Percentiles rank a stretch among this genome's conserved stretches.
These are phyloP conservation scores for Heliocidaris erythrogramma DNA, from an alignment of 35 echinoderm and acorn worm genomes.

Conservation along the genomic window DNA sequence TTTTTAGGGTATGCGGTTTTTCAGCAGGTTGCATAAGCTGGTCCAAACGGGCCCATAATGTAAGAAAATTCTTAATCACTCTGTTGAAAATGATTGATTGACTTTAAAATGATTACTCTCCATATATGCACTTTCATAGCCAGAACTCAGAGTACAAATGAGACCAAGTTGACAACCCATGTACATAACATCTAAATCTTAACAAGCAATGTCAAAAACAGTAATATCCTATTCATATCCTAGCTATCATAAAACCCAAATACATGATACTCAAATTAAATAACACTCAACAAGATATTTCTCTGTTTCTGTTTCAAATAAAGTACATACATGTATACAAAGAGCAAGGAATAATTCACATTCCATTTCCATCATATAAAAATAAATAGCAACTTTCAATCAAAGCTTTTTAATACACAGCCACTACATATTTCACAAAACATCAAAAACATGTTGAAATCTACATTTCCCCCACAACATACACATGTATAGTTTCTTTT, in stretches of 20 bases:
- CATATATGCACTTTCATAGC: too few relatives aligned
- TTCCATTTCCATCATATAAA: background rate
- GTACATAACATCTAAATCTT: too few relatives aligned
- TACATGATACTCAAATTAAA: background rate
- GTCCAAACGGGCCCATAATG: too few relatives aligned
- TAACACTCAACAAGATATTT: background rate
- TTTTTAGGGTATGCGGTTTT: background rate
- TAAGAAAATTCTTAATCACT: too few relatives aligned
- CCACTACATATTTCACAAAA: conserved; percentile 9
- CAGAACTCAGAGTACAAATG: too few relatives aligned
- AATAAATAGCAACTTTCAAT: conserved; percentile 3
- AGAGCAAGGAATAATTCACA: conserved; percentile 10
- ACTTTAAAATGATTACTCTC: too few relatives aligned
- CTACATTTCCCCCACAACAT: background rate
- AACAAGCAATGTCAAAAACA: too few relatives aligned
- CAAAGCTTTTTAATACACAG: background rate
- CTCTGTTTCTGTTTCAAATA: background rate
- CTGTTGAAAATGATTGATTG: too few relatives aligned
- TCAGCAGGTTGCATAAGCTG: too few relatives aligned
- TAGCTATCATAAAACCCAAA: too few relatives aligned
- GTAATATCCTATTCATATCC: too few relatives aligned
- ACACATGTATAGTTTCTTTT: background rate
- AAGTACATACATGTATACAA: conserved; percentile 4
- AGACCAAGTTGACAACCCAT: too few relatives aligned
- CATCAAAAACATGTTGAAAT: background rate